Conservation (phyloP, 1,140 invertebrate species). For the Batillaria attramentaria region DNA sequence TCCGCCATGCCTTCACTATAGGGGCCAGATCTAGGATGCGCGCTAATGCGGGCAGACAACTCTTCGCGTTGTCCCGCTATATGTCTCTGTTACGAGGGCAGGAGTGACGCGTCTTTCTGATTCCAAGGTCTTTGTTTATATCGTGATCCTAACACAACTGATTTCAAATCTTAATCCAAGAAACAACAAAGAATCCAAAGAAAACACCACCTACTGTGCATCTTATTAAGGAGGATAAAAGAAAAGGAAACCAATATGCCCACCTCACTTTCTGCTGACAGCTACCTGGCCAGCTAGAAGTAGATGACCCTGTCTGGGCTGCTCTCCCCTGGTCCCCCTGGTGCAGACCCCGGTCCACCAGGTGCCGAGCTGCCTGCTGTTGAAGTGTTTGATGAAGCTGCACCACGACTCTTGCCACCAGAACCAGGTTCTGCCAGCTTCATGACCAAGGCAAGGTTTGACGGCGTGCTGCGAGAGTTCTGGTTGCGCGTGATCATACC, state of each 20-base stretch:
- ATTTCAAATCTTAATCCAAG: too few species aligned
- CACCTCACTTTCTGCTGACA: neutral
- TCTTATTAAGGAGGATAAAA: too few species aligned
- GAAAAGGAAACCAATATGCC: neutral
- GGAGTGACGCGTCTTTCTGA: too few species aligned
- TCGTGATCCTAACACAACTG: too few species aligned
- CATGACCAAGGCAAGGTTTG: conserved; percentile 48
- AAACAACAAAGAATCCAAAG: too few species aligned
- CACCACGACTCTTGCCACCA: conserved; percentile 25
- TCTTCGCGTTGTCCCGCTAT: too few species aligned
- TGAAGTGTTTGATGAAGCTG: neutral
- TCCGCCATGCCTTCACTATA: too few species aligned
- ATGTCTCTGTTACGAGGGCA: too few species aligned
- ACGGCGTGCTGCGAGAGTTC: conserved; percentile 42
- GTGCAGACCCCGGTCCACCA: conserved; percentile 11
- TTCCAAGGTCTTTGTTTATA: too few species aligned
- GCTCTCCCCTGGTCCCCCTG: conserved; percentile 1
- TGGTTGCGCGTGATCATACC: conserved; percentile 30
- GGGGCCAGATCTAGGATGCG: too few species aligned
- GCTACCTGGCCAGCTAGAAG: conserved; percentile 30
- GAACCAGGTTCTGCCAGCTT: conserved; percentile 57
- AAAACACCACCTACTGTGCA: too few species aligned
- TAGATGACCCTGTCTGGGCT: conserved; percentile 38
- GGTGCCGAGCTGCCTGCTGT: conserved; percentile 1
- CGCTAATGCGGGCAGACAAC: too few species aligned